Evolutionary conservation across 2,888 invertebrate species (phyloP).

Genomic region (Micoletzkya japonica): DNA sequence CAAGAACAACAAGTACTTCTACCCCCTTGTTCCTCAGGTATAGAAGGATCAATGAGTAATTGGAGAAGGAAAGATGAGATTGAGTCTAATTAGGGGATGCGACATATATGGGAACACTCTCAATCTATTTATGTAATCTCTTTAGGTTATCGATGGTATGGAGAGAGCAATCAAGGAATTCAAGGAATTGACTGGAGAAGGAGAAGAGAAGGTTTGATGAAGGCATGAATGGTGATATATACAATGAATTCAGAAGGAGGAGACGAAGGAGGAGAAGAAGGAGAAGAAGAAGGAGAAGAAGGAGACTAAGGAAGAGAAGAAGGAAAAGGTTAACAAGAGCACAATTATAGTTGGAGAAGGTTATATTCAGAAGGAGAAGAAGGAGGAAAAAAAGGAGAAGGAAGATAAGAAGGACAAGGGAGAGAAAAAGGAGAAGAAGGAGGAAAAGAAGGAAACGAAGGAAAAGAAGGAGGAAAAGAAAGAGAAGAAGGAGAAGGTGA

Average conservation of each 20-base stretch:
- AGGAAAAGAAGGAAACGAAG: conserved; percentile 35
- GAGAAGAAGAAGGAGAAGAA: conserved; percentile 21
- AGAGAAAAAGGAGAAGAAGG: conserved; percentile 32
- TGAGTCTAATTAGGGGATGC: conserved; percentile 28
- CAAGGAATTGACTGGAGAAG: conserved; percentile 20
- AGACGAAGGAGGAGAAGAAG: conserved; percentile 24
- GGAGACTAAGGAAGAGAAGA: conserved; percentile 23
- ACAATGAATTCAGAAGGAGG: conserved; percentile 20
- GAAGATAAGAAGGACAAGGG: conserved; percentile 34
- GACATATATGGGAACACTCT: no score
- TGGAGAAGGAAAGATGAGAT: not conserved
- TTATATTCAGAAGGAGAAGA: conserved; percentile 29
- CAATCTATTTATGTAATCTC: conserved; percentile 10
- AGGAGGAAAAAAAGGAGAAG: conserved; percentile 34
- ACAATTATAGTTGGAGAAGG: not conserved
- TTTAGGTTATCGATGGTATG: conserved; percentile 45
- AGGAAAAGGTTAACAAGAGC: not conserved
- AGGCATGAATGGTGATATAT: not conserved
- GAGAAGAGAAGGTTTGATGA: conserved; percentile 22
- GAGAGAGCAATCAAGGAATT: conserved; percentile 45
- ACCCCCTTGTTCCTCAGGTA: conserved; percentile 53
- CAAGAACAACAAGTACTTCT: conserved; percentile 57
- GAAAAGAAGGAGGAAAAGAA: conserved; percentile 36
- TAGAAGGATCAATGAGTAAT: conserved; percentile 28
- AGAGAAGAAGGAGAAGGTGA: conserved; percentile 26